Conservation (phyloP, 2,797 vertebrate genomes). For the Apogon talboti region DNA sequence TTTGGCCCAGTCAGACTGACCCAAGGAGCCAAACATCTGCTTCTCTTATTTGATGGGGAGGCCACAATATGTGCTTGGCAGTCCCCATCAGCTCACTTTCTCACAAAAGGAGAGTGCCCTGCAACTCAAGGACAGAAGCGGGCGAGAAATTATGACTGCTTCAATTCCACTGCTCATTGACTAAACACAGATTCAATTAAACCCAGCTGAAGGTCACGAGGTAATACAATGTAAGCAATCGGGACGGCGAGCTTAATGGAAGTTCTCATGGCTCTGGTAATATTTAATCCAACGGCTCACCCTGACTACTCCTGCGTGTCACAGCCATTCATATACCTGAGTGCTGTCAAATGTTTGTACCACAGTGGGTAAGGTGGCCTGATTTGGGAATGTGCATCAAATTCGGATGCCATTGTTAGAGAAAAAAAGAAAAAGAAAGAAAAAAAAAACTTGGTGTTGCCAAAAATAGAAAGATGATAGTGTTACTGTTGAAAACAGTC, state of each 20-base stretch:
- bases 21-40: conserved; percentile 62
- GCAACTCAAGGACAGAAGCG: conserved; percentile 54
- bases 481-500: conserved; percentile 41
- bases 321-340: conserved; percentile 34
- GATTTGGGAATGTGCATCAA: conserved; percentile 21
- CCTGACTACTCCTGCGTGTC: conserved; percentile 25
- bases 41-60: conserved; percentile 56
- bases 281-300: conserved; percentile 64
- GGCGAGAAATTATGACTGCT: conserved; percentile 57
- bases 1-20: conserved; percentile 45
- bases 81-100: neutral
- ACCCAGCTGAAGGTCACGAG: conserved; percentile 69
- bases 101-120: conserved; percentile 38
- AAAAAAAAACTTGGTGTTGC: conserved; percentile 22
- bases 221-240: conserved; percentile 61
- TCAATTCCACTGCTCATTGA: conserved; percentile 66
- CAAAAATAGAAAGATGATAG: conserved; percentile 34
- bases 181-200: conserved; percentile 73
- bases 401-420: conserved; percentile 3
- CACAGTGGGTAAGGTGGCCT: conserved; percentile 12
- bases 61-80: conserved; percentile 50
- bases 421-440: too few species aligned
- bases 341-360: conserved; percentile 16
- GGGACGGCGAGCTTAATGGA: conserved; percentile 54
- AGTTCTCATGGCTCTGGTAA: conserved; percentile 65